Conservation (phyloP, 2,888 invertebrate genomes). For the Magallana nippona region DNA sequence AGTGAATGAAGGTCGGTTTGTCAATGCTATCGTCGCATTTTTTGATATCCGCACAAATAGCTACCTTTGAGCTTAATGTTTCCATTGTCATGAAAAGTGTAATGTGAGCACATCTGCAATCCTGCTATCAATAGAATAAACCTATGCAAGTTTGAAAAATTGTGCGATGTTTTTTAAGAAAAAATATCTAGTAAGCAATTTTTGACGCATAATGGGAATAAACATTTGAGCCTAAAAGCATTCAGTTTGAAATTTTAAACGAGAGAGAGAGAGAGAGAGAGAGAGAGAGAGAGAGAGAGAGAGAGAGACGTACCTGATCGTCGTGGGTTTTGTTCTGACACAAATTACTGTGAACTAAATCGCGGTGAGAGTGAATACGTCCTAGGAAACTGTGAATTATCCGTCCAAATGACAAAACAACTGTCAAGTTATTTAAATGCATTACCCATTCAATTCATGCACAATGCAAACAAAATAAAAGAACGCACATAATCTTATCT, state of each 20-base stretch:
- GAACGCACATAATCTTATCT: constrained; percentile 28
- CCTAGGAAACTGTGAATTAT: constrained; percentile 11
- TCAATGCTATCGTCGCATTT: neutral
- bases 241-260: neutral
- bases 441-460: constrained; percentile 19
- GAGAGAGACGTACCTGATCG: neutral
- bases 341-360: neutral
- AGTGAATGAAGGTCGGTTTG: neutral
- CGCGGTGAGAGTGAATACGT: neutral
- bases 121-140: neutral
- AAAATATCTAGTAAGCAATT: too few relatives aligned
- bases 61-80: neutral
- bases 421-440: constrained; percentile 11
- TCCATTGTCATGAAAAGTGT: too few relatives aligned
- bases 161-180: too few relatives aligned
- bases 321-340: neutral
- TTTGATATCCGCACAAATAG: neutral
- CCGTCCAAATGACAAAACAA: constrained; percentile 23
- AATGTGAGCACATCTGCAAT: neutral
- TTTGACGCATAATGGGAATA: too few relatives aligned
- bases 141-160: neutral
- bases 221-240: too few relatives aligned
- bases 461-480: neutral
- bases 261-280: neutral
- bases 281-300: neutral